phyloP scores from a whole-genome alignment of 1,140 invertebrate species.

The Wasmannia auropunctata region DNA sequence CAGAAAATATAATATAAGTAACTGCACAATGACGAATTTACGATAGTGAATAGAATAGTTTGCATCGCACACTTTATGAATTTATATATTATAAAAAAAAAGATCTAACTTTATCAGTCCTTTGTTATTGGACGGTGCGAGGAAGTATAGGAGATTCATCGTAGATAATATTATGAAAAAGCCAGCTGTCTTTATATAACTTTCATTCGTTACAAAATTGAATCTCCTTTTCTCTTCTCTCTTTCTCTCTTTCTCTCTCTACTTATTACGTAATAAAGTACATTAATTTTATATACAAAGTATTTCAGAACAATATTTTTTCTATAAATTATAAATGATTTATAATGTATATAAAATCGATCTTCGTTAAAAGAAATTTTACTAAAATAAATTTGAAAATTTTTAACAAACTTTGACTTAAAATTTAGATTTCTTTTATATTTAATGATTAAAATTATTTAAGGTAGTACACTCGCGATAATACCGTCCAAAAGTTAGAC shows the following conservation, averaged over 20 bases:
- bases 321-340: not conserved
- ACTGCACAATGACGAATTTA: not conserved
- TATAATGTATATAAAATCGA: not conserved
- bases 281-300: slow-evolving; percentile 3
- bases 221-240: not conserved
- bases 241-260: not conserved
- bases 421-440: not conserved
- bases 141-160: slow-evolving; percentile 12
- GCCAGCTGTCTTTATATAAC: not conserved
- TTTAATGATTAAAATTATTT: too few relatives aligned
- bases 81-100: slow-evolving; percentile 3
- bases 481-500: too few relatives aligned
- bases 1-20: not conserved
- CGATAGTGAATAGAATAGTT: not conserved
- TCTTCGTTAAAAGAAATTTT: not conserved
- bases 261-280: slow-evolving; percentile 7
- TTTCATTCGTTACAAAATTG: not conserved
- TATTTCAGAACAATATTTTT: slow-evolving; percentile 9
- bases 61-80: not conserved
- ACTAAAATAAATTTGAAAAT: slow-evolving; percentile 1
- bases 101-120: not conserved
- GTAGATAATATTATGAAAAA: slow-evolving; percentile 26
- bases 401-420: not conserved
- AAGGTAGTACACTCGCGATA: too few relatives aligned
- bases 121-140: slow-evolving; percentile 34